These are phyloP conservation scores for Hephaestus fuliginosus DNA, from an alignment of 2,797 vertebrate species.

Conservation along the genomic window DNA sequence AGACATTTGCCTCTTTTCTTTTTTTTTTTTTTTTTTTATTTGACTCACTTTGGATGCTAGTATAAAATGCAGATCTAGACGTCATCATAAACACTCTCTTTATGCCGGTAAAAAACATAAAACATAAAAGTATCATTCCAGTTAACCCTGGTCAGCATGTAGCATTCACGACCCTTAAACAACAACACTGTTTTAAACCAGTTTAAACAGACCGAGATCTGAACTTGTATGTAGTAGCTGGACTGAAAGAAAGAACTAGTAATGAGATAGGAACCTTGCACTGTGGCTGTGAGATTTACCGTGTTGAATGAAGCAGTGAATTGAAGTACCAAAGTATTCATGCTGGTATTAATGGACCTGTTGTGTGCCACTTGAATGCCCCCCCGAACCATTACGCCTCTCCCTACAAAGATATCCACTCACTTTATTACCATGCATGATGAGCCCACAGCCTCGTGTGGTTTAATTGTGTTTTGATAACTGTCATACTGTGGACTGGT, in stretches of 20 bases:
- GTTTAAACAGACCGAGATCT: neutral
- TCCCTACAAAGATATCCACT: neutral
- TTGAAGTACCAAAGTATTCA: too few relatives aligned
- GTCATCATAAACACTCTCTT: neutral
- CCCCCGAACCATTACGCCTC: slow-evolving; percentile 7
- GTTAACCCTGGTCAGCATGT: neutral
- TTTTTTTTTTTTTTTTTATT: neutral
- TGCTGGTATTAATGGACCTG: slow-evolving; percentile 25
- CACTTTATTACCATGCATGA: slow-evolving; percentile 22
- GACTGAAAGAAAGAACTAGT: neutral
- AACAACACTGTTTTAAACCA: neutral
- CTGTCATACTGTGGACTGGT: slow-evolving; percentile 26
- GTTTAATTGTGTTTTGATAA: slow-evolving; percentile 46
- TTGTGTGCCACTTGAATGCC: slow-evolving; percentile 22
- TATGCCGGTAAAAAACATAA: neutral
- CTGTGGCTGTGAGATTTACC: neutral
- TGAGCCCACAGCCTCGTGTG: slow-evolving; percentile 19
- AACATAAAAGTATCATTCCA: neutral
- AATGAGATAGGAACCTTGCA: neutral
- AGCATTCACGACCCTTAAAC: neutral
- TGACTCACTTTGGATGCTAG: neutral
- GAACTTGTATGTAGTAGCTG: neutral
- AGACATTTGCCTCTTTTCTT: neutral
- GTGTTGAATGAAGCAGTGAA: slow-evolving; percentile 5
- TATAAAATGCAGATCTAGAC: neutral